Base-by-base conservation (phyloP, 2,113 vertebrate genomes). In the Terrapene triunguis region DNA sequence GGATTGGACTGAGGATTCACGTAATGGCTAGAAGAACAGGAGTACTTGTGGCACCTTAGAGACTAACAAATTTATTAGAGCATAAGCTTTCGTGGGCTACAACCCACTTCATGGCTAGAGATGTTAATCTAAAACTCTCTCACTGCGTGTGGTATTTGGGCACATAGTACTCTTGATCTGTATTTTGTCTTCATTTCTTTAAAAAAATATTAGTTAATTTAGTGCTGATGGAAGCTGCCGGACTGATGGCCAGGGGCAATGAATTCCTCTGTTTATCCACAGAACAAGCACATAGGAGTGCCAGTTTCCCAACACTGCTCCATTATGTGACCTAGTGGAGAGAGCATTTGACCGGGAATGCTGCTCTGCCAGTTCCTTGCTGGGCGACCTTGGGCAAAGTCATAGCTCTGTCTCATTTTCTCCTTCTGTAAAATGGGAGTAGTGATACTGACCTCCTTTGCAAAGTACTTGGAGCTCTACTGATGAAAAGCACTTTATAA, bases 301-400 rank as follows among this genome's bases (percentile, higher is more conserved):
- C 22, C 38, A 38, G 57, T 84, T 89, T 94, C 42, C 81, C 38
- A 82, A 13, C 29, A 14, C 16, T 13, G 1, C 80, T 85, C 29
- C 48, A 65, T 0, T 0, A 1, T 6, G 51, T 27, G 83, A 10
- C 29, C 59, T 80, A 69, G 0, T 3, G 38, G 62, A 44, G 10
- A 80, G 24, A 80, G 74, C 44, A 38, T 4, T n/a, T 38, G 72
- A 51, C 47, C 1, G 21, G 17, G 50, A 57, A 82, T 84, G 86
- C n/a, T 65, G 83, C 54, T 51, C 54, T 78, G 42, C 8, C 32
- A 3, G 10, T 89, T 65, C 65, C 38, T 25, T 7, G 47, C 22
- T 57, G 57, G 21, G 0, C 2, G 14, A 65, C 25, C 59, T 65
- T 65, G 59, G 32, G 29, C 59, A 65, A 35, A 32, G 4, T 74